Evolutionary conservation across 2,113 vertebrate genomes (phyloP), one percentile per base, ranked within the genome.

Genomic region (Callorhinus ursinus): DNA sequence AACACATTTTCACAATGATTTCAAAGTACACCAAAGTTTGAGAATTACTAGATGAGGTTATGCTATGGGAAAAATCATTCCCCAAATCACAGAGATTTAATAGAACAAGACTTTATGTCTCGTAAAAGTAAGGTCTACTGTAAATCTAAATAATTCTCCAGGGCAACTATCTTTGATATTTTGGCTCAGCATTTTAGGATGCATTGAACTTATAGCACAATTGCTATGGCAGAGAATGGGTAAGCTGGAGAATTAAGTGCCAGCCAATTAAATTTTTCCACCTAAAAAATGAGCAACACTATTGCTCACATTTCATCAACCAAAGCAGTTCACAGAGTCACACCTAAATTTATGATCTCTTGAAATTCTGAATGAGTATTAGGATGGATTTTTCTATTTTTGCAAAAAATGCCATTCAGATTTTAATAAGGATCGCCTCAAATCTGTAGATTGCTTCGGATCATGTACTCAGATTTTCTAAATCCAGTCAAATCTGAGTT

Each of bases 121-220:
- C 65, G 88, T 67, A 92, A 93, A 69, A 80, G 18, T 36, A 74
- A 92, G 11, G 4, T 24, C 31, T 95, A 13, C 12, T 83, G 1
- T 42, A 53, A 49, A 49, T n/a, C 39, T 74, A 87, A 51, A 74
- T 8, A 95, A 36, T 59, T 93, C 36, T 92, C 31, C 15, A 83
- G 7, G 33, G 28, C 13, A 76, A 16, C 1, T 51, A 4, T 55
- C 22, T 83, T 87, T 5, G 6, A 53, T 67, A 87, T 67, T 87
- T 92, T 80, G 31, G 39, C 5, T 88, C 59, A 89, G 36, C 7
- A 95, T 87, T 96, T 96, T 84, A 46, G 39, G 57, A 88, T 86
- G 49, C 18, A 80, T 89, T 69, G 36, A 86, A 72, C 21, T 31
- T 49, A 31, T 4, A 22, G 5, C 7, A 63, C 53, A 92, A 80